Conservation (phyloP, 2,797 vertebrate species). For the Megaceryle alcyon region DNA sequence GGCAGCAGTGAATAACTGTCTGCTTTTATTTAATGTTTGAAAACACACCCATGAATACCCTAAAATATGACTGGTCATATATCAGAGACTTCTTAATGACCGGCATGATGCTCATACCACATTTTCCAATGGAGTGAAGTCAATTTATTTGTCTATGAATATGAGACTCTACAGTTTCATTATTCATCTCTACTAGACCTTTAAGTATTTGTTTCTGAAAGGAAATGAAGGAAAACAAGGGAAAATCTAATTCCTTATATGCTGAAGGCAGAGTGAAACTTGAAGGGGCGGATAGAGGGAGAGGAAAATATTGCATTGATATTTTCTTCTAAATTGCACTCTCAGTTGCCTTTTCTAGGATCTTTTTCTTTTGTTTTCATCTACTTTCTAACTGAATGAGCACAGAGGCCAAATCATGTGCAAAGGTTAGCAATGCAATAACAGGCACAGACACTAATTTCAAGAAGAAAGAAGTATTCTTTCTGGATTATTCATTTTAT, state of each 20-base stretch:
- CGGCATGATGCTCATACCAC: background rate
- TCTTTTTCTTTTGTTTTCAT: background rate
- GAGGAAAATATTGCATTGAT: background rate
- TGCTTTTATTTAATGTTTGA: background rate
- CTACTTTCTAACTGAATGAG: background rate
- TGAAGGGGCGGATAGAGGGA: accelerated
- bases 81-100: background rate
- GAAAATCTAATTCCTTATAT: background rate
- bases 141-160: background rate
- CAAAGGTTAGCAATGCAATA: background rate
- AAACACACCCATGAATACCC: background rate
- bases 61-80: background rate
- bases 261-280: background rate
- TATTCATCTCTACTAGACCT: background rate
- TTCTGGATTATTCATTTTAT: background rate
- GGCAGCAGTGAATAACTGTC: background rate
- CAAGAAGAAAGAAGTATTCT: background rate
- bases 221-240: background rate
- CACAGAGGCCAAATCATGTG: background rate
- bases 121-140: background rate
- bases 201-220: background rate
- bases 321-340: background rate
- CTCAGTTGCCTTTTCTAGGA: background rate
- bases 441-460: background rate
- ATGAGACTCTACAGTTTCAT: background rate